phyloP scores from a whole-genome alignment of 2,113 vertebrate genomes.

The Fregetta grallaria region DNA sequence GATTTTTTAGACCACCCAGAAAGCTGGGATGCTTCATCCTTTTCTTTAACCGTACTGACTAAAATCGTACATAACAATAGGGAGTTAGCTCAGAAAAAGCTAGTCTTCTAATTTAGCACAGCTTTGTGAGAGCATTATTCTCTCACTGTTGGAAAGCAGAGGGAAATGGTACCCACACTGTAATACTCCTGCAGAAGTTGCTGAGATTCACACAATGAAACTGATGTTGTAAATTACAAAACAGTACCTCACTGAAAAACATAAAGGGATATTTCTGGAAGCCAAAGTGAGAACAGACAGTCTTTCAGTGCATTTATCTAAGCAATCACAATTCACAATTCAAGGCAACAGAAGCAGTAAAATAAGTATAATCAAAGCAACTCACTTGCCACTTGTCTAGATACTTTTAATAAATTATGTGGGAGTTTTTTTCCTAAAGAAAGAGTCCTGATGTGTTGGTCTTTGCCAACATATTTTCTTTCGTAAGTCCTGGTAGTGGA shows the following conservation, averaged over 20 bases:
- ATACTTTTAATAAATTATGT: neutral
- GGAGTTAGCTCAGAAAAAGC: neutral
- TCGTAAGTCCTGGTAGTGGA: neutral
- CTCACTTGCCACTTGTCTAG: neutral
- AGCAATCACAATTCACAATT: neutral
- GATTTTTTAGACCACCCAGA: neutral
- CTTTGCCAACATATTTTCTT: neutral
- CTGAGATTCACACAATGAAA: neutral
- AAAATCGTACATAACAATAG: neutral
- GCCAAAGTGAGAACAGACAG: neutral
- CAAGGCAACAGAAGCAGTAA: neutral
- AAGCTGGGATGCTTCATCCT: neutral
- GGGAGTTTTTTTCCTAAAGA: neutral
- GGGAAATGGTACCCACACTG: neutral
- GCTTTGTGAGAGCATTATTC: neutral
- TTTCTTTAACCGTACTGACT: neutral
- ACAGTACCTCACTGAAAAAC: neutral
- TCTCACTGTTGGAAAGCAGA: constrained; percentile 1
- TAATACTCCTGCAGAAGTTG: neutral
- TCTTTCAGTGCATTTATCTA: neutral
- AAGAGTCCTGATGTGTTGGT: neutral
- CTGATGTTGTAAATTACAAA: constrained; percentile 8
- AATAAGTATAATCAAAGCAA: neutral
- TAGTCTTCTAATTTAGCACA: neutral
- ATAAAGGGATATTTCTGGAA: constrained; percentile 12